These are phyloP conservation scores for Prosopocoilus inquinatus DNA, from an alignment of 2,888 invertebrate species.

Conservation along the genomic window DNA sequence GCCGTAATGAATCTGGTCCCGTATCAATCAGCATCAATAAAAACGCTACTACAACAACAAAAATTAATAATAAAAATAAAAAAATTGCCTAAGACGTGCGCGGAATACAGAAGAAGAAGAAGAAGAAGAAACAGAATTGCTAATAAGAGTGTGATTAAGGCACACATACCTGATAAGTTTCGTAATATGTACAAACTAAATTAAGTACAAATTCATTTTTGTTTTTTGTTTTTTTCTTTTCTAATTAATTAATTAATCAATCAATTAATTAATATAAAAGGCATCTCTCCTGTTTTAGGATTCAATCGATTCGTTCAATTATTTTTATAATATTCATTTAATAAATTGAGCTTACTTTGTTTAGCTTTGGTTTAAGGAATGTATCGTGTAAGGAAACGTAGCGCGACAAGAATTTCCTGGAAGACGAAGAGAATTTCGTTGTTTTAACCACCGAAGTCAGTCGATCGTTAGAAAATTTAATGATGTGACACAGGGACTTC, in stretches of 20 bases:
- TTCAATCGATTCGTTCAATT: neutral
- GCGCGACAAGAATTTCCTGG: conserved; percentile 19
- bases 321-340: conserved; percentile 11
- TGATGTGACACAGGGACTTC: too few species aligned
- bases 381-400: conserved; percentile 28
- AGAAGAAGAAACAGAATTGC: conserved; percentile 20
- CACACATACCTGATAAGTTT: conserved; percentile 34
- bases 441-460: conserved; percentile 10
- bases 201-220: conserved; percentile 37
- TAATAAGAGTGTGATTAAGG: conserved; percentile 34
- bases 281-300: too few species aligned
- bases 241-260: too few species aligned
- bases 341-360: conserved; percentile 19
- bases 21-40: too few species aligned
- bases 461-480: neutral
- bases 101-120: conserved; percentile 12
- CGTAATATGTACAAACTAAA: conserved; percentile 29
- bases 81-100: too few species aligned
- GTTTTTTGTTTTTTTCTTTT: too few species aligned
- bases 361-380: conserved; percentile 42
- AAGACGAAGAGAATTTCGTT: conserved; percentile 30
- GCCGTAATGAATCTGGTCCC: too few species aligned
- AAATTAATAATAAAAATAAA: too few species aligned
- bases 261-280: too few species aligned
- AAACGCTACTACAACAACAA: too few species aligned